Evolutionary conservation across 2,113 vertebrate genomes (phyloP).

Genomic region (Scytalopus superciliaris): DNA sequence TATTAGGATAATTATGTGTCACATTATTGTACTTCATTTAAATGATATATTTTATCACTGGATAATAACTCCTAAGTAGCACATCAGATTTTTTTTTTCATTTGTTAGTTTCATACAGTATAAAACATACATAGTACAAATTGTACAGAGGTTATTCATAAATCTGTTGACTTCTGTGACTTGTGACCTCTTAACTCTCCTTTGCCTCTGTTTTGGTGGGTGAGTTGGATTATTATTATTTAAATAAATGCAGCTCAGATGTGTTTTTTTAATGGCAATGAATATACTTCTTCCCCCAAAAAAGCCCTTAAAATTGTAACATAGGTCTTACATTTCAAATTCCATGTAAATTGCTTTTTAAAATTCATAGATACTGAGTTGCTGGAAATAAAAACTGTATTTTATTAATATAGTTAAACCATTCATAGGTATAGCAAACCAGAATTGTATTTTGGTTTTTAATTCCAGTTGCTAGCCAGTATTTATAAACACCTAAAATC

Average conservation of each 20-base stretch:
- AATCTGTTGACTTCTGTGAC: neutral
- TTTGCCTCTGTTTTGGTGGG: neutral
- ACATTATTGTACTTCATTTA: neutral
- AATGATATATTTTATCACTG: neutral
- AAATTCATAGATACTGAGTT: neutral
- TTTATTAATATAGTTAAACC: neutral
- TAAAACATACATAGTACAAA: neutral
- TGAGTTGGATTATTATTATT: neutral
- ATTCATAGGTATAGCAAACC: neutral
- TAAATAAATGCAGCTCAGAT: neutral
- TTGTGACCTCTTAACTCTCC: neutral
- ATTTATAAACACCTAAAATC: constrained; percentile 22
- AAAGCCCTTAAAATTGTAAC: neutral
- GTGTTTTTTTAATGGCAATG: neutral
- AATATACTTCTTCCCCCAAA: neutral
- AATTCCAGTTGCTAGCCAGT: neutral
- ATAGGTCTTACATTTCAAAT: neutral
- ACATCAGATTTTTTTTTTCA: neutral
- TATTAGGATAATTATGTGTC: neutral
- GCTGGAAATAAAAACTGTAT: neutral
- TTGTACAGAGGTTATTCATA: neutral
- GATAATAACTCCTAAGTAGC: neutral
- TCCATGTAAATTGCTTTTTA: neutral
- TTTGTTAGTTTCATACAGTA: neutral
- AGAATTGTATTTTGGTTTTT: neutral